Percentiles rank a stretch among this genome's conserved stretches.
Evolutionary conservation across 2,113 vertebrate species (phyloP).

Genomic region (Atractosteus spatula): DNA sequence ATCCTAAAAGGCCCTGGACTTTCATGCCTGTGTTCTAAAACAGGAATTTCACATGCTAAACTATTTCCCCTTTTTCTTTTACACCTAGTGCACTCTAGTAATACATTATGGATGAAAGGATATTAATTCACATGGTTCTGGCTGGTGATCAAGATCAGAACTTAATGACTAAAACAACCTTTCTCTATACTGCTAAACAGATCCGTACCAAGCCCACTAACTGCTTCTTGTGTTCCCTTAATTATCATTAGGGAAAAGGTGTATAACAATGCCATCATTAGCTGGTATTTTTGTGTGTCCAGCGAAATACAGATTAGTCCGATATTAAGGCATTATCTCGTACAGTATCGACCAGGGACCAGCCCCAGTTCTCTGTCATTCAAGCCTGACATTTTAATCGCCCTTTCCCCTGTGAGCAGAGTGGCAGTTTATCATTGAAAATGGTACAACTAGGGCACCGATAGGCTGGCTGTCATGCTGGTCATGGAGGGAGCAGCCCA

Average conservation of each 20-base stretch:
- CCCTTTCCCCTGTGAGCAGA: slow-evolving; percentile 60
- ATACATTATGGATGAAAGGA: too few species aligned
- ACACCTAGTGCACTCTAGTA: too few species aligned
- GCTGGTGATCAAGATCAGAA: slow-evolving; percentile 49
- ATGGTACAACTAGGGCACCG: slow-evolving; percentile 76
- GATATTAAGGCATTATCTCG: slow-evolving; percentile 79
- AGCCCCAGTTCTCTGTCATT: slow-evolving; percentile 78
- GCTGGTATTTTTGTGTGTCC: neutral
- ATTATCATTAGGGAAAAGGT: slow-evolving; percentile 20
- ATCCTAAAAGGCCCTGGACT: too few species aligned
- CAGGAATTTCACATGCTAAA: too few species aligned
- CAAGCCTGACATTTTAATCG: slow-evolving; percentile 82
- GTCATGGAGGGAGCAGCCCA: slow-evolving; percentile 75
- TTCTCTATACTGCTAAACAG: slow-evolving; percentile 30
- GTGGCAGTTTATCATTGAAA: slow-evolving; percentile 85
- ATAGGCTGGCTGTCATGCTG: slow-evolving; percentile 67
- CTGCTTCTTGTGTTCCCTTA: slow-evolving; percentile 27
- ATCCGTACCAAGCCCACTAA: slow-evolving; percentile 6
- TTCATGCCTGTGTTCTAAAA: too few species aligned
- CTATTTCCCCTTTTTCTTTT: too few species aligned
- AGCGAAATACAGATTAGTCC: slow-evolving; percentile 55
- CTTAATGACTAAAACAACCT: slow-evolving; percentile 58
- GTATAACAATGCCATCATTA: slow-evolving; percentile 10
- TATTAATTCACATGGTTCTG: slow-evolving; percentile 37
- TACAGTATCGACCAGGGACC: slow-evolving; percentile 72